A percentile compares a stretch with the other conserved stretches of the same genome.
These are phyloP conservation scores for Chromoteleia sp. DNA, from an alignment of 2,888 invertebrate genomes.

Conservation along the genomic window DNA sequence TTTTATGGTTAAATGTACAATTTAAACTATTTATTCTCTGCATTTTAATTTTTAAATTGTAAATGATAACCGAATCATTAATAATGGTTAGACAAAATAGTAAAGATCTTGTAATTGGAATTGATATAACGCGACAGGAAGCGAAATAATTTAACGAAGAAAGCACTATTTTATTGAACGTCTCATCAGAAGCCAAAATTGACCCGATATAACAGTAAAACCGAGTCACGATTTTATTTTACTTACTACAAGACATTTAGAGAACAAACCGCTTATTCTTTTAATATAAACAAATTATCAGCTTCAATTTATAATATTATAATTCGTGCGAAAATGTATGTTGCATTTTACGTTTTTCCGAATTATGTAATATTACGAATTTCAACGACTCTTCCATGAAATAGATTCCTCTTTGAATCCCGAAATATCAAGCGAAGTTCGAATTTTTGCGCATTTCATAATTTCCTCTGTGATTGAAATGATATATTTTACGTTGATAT, in stretches of 20 bases:
- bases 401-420: not conserved
- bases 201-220: not conserved
- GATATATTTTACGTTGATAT: conserved; percentile 35
- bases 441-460: conserved; percentile 7
- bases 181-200: not conserved
- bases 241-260: conserved; percentile 13
- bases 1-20: no score
- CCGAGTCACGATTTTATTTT: conserved; percentile 1
- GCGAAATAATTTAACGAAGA: not conserved
- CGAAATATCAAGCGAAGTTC: conserved; percentile 10
- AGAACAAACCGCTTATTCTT: conserved; percentile 5
- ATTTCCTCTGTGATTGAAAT: conserved; percentile 30
- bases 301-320: no score
- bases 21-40: no score
- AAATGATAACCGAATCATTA: not conserved
- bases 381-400: conserved; percentile 15
- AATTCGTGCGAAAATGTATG: no score
- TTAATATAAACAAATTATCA: not conserved
- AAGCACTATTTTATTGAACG: conserved; percentile 9
- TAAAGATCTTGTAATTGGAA: conserved; percentile 1
- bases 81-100: not conserved
- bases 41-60: not conserved
- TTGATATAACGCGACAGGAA: conserved; percentile 3
- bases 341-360: no score
- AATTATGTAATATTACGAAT: not conserved